Conservation (phyloP, 2,113 vertebrate genomes). For the Oryzias celebensis region DNA sequence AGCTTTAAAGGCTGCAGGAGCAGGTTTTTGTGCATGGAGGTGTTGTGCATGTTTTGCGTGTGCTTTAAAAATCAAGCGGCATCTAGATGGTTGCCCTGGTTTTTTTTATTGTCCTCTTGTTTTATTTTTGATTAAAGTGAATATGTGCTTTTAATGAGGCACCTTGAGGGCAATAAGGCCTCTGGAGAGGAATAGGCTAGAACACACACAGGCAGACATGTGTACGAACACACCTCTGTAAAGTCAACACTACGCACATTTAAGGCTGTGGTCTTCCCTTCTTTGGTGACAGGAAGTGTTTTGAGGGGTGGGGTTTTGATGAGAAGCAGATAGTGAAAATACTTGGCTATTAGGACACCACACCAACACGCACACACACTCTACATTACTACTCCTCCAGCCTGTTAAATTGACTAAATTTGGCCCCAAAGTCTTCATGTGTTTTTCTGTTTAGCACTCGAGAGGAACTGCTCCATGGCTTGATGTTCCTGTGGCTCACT, state of each 20-base stretch:
- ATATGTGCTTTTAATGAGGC: conserved; percentile 26
- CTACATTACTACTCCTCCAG: conserved; percentile 28
- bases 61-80: conserved; percentile 19
- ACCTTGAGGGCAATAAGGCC: conserved; percentile 17
- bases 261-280: conserved; percentile 11
- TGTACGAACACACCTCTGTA: background rate
- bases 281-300: conserved; percentile 58
- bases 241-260: background rate
- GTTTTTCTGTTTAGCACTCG: conserved; percentile 29
- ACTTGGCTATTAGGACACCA: conserved; percentile 43
- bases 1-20: conserved; percentile 4
- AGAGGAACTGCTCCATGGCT: conserved; percentile 31
- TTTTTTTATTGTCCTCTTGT: conserved; percentile 37
- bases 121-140: conserved; percentile 56
- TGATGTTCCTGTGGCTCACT: conserved; percentile 32
- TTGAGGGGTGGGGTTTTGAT: conserved; percentile 60
- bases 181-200: conserved; percentile 10
- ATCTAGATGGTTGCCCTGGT: background rate
- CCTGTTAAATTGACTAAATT: conserved; percentile 30
- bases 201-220: conserved; percentile 1
- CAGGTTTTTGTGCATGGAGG: background rate
- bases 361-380: conserved; percentile 11
- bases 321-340: conserved; percentile 59
- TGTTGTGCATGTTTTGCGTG: conserved; percentile 6
- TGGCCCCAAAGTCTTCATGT: conserved; percentile 39